phyloP scores from a whole-genome alignment of 2,113 vertebrate genomes.

The Numenius arquata region DNA sequence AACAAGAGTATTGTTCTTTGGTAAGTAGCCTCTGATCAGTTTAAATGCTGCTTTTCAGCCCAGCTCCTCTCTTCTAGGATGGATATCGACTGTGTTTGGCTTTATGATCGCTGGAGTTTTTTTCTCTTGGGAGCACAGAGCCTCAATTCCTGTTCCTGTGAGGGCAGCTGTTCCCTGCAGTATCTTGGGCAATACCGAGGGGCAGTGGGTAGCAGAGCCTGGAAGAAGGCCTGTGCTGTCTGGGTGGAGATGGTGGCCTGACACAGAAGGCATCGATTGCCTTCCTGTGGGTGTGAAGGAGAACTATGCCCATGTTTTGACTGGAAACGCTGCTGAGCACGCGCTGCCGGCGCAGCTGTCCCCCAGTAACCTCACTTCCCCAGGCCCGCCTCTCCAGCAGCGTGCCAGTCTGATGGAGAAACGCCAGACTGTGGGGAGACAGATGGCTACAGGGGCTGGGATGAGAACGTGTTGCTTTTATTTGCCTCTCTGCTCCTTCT shows the following conservation, averaged over 20 bases:
- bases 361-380: neutral
- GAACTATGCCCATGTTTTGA: neutral
- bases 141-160: neutral
- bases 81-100: neutral
- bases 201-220: neutral
- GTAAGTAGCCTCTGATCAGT: neutral
- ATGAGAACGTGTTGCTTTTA: neutral
- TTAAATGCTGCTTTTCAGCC: neutral
- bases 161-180: neutral
- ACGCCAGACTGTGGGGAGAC: neutral
- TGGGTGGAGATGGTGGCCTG: neutral
- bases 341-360: neutral
- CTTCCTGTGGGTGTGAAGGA: neutral
- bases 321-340: neutral
- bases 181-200: neutral
- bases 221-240: neutral
- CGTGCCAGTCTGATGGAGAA: neutral
- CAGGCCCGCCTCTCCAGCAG: neutral
- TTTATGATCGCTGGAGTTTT: neutral
- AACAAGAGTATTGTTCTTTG: neutral
- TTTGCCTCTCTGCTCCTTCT: neutral
- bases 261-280: accelerated
- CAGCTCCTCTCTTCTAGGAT: neutral
- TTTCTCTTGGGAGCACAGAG: neutral
- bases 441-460: neutral